Conservation (phyloP, 2,113 vertebrate genomes). For the Gymnogyps californianus region DNA sequence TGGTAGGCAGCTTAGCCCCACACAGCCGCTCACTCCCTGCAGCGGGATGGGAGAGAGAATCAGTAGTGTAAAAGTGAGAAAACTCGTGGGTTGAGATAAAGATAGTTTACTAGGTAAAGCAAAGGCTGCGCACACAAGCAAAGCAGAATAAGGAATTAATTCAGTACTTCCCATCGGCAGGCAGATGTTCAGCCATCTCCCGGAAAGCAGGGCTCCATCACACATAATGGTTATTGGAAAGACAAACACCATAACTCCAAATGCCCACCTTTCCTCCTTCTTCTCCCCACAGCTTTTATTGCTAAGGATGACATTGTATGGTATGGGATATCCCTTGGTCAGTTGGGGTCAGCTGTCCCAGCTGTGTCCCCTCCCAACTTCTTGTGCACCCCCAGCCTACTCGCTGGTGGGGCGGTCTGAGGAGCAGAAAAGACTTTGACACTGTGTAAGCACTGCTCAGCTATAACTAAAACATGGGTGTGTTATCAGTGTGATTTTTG, state of each 20-base stretch:
- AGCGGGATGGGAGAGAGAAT: neutral
- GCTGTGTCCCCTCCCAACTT: neutral
- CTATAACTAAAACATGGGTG: too few species aligned
- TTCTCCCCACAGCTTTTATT: neutral
- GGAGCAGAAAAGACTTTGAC: too few species aligned
- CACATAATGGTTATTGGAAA: fast-evolving
- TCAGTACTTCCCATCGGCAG: fast-evolving
- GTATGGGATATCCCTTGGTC: neutral
- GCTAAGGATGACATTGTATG: fast-evolving
- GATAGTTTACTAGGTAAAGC: neutral
- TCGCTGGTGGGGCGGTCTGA: neutral
- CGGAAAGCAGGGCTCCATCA: neutral
- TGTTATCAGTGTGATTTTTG: neutral
- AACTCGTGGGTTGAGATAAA: neutral
- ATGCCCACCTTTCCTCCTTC: neutral
- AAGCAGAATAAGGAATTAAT: neutral
- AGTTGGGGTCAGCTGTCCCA: neutral
- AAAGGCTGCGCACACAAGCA: neutral
- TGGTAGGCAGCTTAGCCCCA: neutral
- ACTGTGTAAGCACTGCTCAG: neutral
- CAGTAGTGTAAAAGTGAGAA: neutral
- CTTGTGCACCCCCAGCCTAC: neutral
- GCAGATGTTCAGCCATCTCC: neutral
- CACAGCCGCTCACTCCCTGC: fast-evolving
- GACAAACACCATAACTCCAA: fast-evolving